These are phyloP conservation scores for Cepaea hortensis DNA, from an alignment of 2,888 invertebrate species.

Conservation along the genomic window DNA sequence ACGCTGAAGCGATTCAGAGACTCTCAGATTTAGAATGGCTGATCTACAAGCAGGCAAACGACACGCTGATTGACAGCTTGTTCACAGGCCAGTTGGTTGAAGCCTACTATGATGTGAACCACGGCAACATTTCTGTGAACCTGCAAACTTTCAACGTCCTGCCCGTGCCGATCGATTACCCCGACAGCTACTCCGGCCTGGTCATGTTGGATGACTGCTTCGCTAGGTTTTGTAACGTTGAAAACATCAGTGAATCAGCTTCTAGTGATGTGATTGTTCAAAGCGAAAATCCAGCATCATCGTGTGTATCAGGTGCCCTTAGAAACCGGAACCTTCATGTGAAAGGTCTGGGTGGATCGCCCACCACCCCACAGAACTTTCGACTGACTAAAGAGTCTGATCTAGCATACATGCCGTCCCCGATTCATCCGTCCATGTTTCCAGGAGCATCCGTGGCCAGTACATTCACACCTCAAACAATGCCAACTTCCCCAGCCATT, in stretches of 20 bases:
- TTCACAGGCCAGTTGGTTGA: slow-evolving; percentile 74
- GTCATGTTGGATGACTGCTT: slow-evolving; percentile 72
- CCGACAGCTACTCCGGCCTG: slow-evolving; percentile 64
- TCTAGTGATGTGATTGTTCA: background rate
- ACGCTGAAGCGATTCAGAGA: slow-evolving; percentile 74
- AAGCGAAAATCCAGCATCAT: background rate
- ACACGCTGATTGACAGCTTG: slow-evolving; percentile 69
- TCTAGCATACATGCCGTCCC: slow-evolving; percentile 30
- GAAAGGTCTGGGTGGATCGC: slow-evolving; percentile 8
- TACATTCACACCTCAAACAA: slow-evolving; percentile 3
- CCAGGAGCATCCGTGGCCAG: background rate
- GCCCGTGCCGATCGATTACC: slow-evolving; percentile 71
- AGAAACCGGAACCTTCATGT: background rate
- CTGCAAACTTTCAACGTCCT: slow-evolving; percentile 73
- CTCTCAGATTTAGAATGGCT: slow-evolving; percentile 75
- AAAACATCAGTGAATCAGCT: slow-evolving; percentile 60
- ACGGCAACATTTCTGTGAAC: slow-evolving; percentile 70
- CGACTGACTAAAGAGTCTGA: slow-evolving; percentile 4
- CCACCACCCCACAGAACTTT: slow-evolving; percentile 24
- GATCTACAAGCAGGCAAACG: slow-evolving; percentile 71
- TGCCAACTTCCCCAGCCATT: background rate
- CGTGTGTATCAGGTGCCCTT: background rate
- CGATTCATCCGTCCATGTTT: slow-evolving; percentile 37
- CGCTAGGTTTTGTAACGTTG: slow-evolving; percentile 70
- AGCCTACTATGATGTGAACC: slow-evolving; percentile 67